Conservation (phyloP, 2,888 invertebrate species). For the Leptinotarsa tumamoca region DNA sequence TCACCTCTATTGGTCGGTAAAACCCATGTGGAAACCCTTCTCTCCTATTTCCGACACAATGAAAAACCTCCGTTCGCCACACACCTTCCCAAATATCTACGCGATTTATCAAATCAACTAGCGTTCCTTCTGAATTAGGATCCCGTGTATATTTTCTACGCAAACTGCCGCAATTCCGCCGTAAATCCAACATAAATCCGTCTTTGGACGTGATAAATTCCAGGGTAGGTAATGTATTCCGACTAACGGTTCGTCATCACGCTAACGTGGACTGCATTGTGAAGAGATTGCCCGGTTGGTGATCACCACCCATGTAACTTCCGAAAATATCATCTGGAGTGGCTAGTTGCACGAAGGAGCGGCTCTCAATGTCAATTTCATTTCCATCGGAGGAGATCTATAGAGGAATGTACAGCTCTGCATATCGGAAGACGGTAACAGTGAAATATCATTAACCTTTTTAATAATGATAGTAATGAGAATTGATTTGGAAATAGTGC, state of each 20-base stretch:
- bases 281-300: constrained; percentile 7
- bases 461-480: too few relatives aligned
- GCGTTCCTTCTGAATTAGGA: neutral
- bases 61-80: neutral
- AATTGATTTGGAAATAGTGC: too few relatives aligned
- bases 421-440: too few relatives aligned
- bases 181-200: constrained; percentile 23
- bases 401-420: too few relatives aligned
- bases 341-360: neutral
- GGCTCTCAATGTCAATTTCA: too few relatives aligned
- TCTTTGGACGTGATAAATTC: constrained; percentile 27
- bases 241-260: constrained; percentile 30
- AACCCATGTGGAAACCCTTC: neutral
- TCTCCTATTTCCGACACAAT: neutral
- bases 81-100: neutral
- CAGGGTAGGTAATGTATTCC: constrained; percentile 24
- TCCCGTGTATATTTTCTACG: constrained; percentile 21
- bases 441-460: too few relatives aligned
- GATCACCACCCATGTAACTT: constrained; percentile 1
- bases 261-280: constrained; percentile 19
- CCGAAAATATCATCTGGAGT: constrained; percentile 1
- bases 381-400: too few relatives aligned
- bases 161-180: constrained; percentile 24
- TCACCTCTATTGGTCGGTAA: neutral
- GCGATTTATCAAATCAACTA: neutral